Evolutionary conservation across 1,140 invertebrate genomes (phyloP), one percentile per base, ranked within the genome.

Genomic region (Cyclina sinensis): DNA sequence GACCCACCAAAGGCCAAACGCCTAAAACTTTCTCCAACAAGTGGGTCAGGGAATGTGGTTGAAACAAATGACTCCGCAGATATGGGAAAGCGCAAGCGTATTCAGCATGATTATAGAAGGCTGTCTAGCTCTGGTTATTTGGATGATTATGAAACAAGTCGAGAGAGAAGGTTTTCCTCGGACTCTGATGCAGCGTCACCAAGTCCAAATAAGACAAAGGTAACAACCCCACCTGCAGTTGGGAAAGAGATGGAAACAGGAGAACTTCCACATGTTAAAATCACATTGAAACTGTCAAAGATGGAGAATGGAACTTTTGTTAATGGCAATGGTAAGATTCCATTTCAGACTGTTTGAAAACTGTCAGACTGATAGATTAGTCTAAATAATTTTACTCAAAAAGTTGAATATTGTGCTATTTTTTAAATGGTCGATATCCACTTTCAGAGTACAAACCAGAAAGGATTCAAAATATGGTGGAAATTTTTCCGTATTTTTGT

Each of bases 41-140:
- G 78, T 39, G 62, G 82, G 59, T 73, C 89, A 16, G 30, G 27
- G 35, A 62, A 57, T 54, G 80, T 82, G 46, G 59, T 85, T 27
- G 91, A 92, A 70, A 81, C 90, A 48, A 92, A 87, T 89, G 88
- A 89, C 32, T 93, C 92, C 74, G 92, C 93, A 14, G 94, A 95
- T 35, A 92, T 91, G 7, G 92, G 92, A 0, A 95, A 95, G 90
- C 84, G 94, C 35, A 82, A 88, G 39, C 89, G 94, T 46, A 92
- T 93, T 46, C 94, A 94, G 16, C 94, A 93, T 89, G 94, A 94
- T 89, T 94, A 94, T 87, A 89, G 93, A 80, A 90, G 93, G 30
- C 83, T 95, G 54, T 95, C 94, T 57, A 95, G 94, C 84, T 94
- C 94, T 70, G 93, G 94, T 51, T 94, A 94, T 83, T 87, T 95